Evolutionary conservation across 1,140 invertebrate genomes (phyloP).

Genomic region (Aphelinus certus): DNA sequence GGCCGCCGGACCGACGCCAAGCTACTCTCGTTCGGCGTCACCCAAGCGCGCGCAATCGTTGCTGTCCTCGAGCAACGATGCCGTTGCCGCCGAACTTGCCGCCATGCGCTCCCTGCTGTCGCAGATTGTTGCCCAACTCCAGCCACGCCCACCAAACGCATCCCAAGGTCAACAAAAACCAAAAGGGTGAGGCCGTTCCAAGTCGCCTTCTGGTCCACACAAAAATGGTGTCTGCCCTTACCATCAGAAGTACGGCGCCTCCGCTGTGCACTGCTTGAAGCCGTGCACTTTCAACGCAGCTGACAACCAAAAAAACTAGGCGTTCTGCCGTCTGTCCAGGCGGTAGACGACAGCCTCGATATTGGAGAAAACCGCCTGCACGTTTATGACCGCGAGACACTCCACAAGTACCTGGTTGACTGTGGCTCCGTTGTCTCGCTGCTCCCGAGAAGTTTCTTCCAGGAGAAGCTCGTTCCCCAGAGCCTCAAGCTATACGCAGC

Average conservation of each 20-base stretch:
- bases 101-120: too few relatives aligned
- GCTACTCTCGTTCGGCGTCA: too few relatives aligned
- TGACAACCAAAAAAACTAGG: not conserved
- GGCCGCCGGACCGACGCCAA: not conserved
- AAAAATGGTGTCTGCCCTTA: not conserved
- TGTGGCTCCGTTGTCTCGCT: not conserved
- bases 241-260: not conserved
- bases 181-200: too few relatives aligned
- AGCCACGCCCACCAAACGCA: too few relatives aligned
- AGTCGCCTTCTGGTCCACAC: too few relatives aligned
- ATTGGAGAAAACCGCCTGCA: not conserved
- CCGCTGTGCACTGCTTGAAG: not conserved
- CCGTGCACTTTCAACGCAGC: not conserved
- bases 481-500: conserved; percentile 3
- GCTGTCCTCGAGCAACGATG: too few relatives aligned
- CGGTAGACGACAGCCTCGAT: not conserved
- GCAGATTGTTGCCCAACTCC: too few relatives aligned
- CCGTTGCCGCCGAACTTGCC: too few relatives aligned
- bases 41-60: too few relatives aligned
- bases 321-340: not conserved
- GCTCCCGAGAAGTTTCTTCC: too few relatives aligned
- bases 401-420: not conserved
- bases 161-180: too few relatives aligned
- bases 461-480: too few relatives aligned
- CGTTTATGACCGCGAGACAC: not conserved